Evolutionary conservation across 2,888 invertebrate species (phyloP).

Genomic region (Allolobophora icterica): DNA sequence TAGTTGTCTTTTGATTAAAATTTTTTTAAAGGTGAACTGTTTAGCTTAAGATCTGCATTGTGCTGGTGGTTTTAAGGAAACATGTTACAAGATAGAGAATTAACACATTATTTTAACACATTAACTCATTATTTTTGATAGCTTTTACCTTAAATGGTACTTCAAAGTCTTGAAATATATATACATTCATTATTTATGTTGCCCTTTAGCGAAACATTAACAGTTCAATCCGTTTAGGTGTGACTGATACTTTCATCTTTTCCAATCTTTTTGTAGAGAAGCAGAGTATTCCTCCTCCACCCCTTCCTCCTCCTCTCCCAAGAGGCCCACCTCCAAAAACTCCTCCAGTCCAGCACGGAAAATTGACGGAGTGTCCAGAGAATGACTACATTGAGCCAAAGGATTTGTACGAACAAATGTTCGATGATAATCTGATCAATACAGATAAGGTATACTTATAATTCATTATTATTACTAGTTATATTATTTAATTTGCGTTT

Average conservation of each 20-base stretch:
- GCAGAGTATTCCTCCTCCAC: slow-evolving; percentile 5
- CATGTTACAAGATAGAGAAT: too few species aligned
- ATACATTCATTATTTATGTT: too few species aligned
- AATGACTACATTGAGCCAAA: slow-evolving; percentile 35
- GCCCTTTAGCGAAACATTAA: too few species aligned
- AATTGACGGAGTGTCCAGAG: neutral
- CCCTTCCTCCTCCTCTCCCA: slow-evolving; percentile 18
- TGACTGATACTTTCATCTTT: neutral
- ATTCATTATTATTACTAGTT: neutral
- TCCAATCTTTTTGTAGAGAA: slow-evolving; percentile 1
- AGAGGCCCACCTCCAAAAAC: slow-evolving; percentile 19
- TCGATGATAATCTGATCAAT: slow-evolving; percentile 2
- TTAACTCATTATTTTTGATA: too few species aligned
- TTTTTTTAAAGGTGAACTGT: too few species aligned
- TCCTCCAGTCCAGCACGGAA: neutral
- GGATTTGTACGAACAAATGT: slow-evolving; percentile 31
- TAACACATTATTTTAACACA: too few species aligned
- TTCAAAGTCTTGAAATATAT: too few species aligned
- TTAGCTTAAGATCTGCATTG: too few species aligned
- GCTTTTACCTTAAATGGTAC: too few species aligned
- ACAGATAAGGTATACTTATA: neutral
- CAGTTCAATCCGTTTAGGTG: neutral
- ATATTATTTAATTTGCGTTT: too few species aligned
- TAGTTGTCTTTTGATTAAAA: neutral
- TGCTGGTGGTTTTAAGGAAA: too few species aligned